Evolutionary conservation across 2,113 vertebrate genomes (phyloP).

Genomic region (Poicephalus gulielmi): DNA sequence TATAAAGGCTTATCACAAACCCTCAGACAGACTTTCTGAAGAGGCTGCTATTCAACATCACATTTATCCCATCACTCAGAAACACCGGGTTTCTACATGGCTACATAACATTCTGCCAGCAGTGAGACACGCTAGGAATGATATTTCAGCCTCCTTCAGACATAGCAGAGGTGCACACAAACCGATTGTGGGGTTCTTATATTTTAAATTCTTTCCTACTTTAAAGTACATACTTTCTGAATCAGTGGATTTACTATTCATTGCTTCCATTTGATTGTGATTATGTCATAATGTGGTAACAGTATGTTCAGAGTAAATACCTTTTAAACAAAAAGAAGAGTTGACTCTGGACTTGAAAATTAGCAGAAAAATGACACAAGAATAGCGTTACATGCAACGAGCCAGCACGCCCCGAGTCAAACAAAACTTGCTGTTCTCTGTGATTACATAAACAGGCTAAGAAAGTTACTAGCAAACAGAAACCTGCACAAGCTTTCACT

Average conservation of each 20-base stretch:
- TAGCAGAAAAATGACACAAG: neutral
- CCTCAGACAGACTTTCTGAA: neutral
- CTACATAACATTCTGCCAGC: neutral
- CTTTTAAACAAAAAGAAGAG: neutral
- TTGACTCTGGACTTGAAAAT: neutral
- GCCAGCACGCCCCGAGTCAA: neutral
- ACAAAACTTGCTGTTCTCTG: neutral
- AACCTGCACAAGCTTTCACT: neutral
- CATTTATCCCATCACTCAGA: neutral
- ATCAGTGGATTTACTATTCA: neutral
- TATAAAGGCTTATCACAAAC: neutral
- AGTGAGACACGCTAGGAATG: neutral
- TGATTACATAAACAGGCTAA: neutral
- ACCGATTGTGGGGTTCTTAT: neutral
- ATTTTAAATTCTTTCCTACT: neutral
- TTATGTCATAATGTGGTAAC: neutral
- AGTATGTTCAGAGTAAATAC: neutral
- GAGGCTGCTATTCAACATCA: neutral
- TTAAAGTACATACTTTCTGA: neutral
- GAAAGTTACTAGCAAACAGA: neutral
- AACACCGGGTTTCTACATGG: neutral
- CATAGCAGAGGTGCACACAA: neutral
- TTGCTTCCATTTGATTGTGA: neutral
- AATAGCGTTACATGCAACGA: neutral
- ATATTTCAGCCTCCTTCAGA: neutral